Evolutionary conservation across 2,888 invertebrate genomes (phyloP), one percentile per base, ranked within the genome.

Genomic region (Tetheella fluctuosa): DNA sequence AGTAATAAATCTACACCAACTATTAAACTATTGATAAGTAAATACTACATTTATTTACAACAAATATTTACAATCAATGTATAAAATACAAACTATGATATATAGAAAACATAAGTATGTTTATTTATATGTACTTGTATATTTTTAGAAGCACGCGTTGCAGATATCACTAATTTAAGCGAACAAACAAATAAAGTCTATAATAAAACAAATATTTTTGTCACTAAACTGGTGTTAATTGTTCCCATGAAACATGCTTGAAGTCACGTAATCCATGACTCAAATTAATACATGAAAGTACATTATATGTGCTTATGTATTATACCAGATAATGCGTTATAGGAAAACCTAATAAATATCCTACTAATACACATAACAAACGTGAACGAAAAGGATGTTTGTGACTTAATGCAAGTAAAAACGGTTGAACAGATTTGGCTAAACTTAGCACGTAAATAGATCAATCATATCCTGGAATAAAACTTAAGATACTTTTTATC

Each of bases 201-300:
- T 28, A n/a, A 28, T 28, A 23, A 23, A 23, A 55, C 12, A 55
- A n/a, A 30, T 20, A 55, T 30, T 34, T 34, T 34, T 55, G 34
- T 34, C 37, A 15, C 12, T 34, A 13, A 55, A 55, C 23, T 55
- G 34, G 37, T 37, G 30, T 6, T 55, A 34, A 23, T 55, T 17
- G 6, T 13, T 12, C 10, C 7, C 10, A 30, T 17, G 17, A 34
- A 34, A 37, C 55, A 20, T 55, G 55, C 20, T n/a, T 23, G 7
- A 55, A 55, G 55, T 55, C 55, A 55, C 55, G 55, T 55, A 55
- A 34, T 20, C 25, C 34, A 23, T 34, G 48, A 48, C 48, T 48
- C 48, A 48, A 42, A 20, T 48, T 48, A 10, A 48, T 48, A 20
- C 48, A 48, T 48, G 48, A 48, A 48, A 48, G 48, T 48, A 7